Evolutionary conservation across 2,888 invertebrate species (phyloP), one percentile per base, ranked within the genome.

Genomic region (Zaprionus lineosus): DNA sequence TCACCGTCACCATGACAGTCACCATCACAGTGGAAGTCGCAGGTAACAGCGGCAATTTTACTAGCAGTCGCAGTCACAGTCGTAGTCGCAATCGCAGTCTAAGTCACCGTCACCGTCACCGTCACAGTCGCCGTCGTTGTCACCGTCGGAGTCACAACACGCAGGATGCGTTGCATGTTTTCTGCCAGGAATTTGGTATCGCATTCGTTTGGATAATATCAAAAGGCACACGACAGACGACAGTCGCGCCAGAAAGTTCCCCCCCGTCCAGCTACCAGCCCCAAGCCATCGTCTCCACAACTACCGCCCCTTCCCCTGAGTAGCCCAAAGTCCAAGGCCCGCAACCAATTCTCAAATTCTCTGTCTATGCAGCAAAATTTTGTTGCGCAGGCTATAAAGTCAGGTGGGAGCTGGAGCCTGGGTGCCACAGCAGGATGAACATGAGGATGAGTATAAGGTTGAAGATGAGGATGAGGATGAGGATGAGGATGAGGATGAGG

Each of bases 181-280:
- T 76, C 57, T 56, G 59, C 58, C 78, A 62, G 83, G 85, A 84
- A 78, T 78, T 78, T 67, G 75, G 85, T 74, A 82, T 84, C 85
- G 79, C 71, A 78, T 78, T 78, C 75, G 85, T 58, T 78, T 84
- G 67, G 83, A 84, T 81, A 77, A 78, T 74, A 83, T 83, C 71
- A 57, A 67, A 57, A 48, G 37, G 39, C 58, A 19, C 34, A 39
- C 40, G 40, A 21, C 40, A 65, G 68, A 67, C 55, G 73, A 60
- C 73, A 67, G 33, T 51, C 46, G 24, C 24, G 24, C 24, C 24
- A 24, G 2, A 24, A 24, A 8, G 24, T 8, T 8, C 1, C 31
- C 3, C 3, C 3, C 12, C 11, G 14, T 4, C n/a, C 26, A 21
- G 21, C 21, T 21, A 21, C 21, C 21, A 21, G 31, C 9, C 21